These are phyloP conservation scores for Hippopotamyrus pictus DNA, from an alignment of 2,797 vertebrate genomes.

Conservation along the genomic window DNA sequence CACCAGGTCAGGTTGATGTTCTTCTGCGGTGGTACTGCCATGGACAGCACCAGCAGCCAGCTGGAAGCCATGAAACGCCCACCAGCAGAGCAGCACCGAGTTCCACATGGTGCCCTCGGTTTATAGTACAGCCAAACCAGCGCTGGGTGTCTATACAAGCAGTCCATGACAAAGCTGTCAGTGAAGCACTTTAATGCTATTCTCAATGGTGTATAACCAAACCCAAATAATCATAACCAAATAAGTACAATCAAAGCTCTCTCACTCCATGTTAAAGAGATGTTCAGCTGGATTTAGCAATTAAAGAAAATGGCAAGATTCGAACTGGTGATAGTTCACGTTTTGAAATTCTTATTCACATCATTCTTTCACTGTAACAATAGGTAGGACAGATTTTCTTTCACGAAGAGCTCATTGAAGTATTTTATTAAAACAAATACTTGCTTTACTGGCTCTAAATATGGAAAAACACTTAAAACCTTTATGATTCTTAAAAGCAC, in stretches of 20 bases:
- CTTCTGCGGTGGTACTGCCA: constrained; percentile 42
- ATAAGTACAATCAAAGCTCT: neutral
- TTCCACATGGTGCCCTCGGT: constrained; percentile 42
- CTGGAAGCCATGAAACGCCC: constrained; percentile 44
- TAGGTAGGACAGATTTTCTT: neutral
- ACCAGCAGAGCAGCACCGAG: constrained; percentile 45
- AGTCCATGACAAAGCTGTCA: neutral
- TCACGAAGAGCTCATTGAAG: neutral
- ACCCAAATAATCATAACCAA: neutral
- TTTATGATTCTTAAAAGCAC: neutral
- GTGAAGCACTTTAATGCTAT: neutral
- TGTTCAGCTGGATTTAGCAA: neutral
- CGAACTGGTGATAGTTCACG: neutral
- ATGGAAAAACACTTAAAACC: neutral
- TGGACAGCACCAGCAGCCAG: constrained; percentile 46
- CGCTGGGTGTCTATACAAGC: neutral
- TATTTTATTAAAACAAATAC: neutral
- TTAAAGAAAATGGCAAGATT: neutral
- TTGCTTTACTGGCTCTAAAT: neutral
- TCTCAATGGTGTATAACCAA: neutral
- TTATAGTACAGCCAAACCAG: neutral
- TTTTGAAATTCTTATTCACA: neutral
- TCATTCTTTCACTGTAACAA: neutral
- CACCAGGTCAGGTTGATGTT: constrained; percentile 26
- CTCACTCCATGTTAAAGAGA: neutral